These are phyloP conservation scores for Liparis tanakae DNA, from an alignment of 2,797 vertebrate species.

Conservation along the genomic window DNA sequence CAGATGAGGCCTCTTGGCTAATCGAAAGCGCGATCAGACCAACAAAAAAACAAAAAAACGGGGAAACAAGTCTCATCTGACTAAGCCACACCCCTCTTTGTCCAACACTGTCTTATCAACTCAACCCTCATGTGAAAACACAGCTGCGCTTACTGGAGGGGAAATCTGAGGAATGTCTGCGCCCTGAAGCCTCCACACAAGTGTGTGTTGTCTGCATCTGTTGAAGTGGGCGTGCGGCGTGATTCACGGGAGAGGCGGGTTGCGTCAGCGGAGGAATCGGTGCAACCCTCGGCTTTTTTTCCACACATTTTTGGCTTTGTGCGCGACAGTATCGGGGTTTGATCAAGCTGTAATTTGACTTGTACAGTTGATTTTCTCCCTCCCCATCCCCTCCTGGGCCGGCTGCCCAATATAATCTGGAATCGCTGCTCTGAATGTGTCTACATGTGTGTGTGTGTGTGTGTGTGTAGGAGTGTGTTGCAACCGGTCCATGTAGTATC, in stretches of 20 bases:
- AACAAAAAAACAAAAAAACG: not conserved
- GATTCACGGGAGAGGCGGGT: constrained; percentile 10
- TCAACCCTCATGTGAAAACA: constrained; percentile 31
- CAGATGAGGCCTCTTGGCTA: constrained; percentile 20
- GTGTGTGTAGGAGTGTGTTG: constrained; percentile 7
- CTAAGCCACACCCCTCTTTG: constrained; percentile 8
- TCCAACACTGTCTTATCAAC: constrained; percentile 38
- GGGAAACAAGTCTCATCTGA: constrained; percentile 18
- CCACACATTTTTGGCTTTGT: constrained; percentile 4
- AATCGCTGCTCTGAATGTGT: constrained; percentile 26
- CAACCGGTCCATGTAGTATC: constrained; percentile 73
- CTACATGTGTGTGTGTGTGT: not conserved
- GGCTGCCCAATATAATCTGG: constrained; percentile 34
- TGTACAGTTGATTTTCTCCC: constrained; percentile 16
- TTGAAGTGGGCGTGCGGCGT: not conserved
- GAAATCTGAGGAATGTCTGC: constrained; percentile 24
- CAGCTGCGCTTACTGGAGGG: constrained; percentile 26
- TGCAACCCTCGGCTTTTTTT: not conserved
- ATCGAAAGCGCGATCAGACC: constrained; percentile 27
- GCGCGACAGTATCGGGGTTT: constrained; percentile 6
- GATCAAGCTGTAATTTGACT: constrained; percentile 18
- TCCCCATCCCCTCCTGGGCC: constrained; percentile 24
- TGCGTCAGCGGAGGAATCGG: not conserved
- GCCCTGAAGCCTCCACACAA: not conserved
- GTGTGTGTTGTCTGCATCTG: constrained; percentile 10